A percentile compares a stretch with the other conserved stretches of the same genome.
phyloP scores from a whole-genome alignment of 2,888 invertebrate genomes.

The Pollenia griseotomentosa region DNA sequence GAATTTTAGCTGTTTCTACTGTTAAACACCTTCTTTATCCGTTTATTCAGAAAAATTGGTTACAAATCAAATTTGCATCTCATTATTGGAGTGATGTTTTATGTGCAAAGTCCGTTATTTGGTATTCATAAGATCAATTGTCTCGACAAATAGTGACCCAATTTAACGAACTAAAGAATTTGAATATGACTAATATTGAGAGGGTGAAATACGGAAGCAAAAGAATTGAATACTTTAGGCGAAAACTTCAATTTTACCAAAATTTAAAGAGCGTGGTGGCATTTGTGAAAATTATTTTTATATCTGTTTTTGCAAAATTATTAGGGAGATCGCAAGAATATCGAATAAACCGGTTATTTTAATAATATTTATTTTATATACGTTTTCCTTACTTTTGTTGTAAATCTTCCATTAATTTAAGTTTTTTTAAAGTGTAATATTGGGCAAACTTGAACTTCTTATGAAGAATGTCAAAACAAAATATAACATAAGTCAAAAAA shows the following conservation, averaged over 20 bases:
- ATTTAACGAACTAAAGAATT: conserved; percentile 69
- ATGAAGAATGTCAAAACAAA: no score
- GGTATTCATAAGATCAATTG: conserved; percentile 68
- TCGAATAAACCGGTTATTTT: no score
- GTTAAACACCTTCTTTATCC: conserved; percentile 47
- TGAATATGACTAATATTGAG: conserved; percentile 39
- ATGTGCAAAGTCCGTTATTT: conserved; percentile 39
- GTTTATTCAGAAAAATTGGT: conserved; percentile 73
- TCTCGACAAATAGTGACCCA: conserved; percentile 69
- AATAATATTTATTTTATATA: no score
- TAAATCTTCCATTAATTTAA: no score
- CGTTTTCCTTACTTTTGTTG: no score
- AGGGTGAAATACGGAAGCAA: background rate
- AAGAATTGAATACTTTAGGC: background rate
- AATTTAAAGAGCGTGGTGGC: background rate
- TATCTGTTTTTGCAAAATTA: no score
- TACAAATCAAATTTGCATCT: conserved; percentile 83
- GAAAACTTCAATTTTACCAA: no score
- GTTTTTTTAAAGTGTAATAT: rapidly evolving
- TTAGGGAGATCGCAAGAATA: no score
- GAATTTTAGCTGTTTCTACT: background rate
- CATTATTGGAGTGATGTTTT: conserved; percentile 77
- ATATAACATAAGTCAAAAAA: no score
- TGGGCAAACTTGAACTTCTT: no score
- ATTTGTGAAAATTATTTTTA: no score